Evolutionary conservation across 2,888 invertebrate species (phyloP), one percentile per base, ranked within the genome.

Genomic region (Brassicogethes aeneus): DNA sequence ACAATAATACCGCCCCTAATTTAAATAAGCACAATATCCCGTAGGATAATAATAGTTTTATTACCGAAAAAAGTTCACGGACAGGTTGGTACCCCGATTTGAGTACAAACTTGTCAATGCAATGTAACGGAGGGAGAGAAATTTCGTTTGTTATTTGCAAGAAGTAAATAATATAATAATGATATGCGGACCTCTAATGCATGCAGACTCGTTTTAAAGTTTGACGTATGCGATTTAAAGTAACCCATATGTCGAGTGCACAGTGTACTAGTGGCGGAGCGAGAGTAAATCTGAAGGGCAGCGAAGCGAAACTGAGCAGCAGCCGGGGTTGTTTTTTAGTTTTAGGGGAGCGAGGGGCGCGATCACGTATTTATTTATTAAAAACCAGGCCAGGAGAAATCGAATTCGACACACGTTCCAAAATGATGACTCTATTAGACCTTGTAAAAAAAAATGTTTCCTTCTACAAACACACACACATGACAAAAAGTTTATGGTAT

Each of bases 321-420:
- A 10, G 23, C 5, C 10, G 23, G 23, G 23, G 23, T 5, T 10
- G 23, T 23, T 5, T 23, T 23, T n/a, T n/a, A n/a, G n/a, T n/a
- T n/a, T n/a, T n/a, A n/a, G n/a, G n/a, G n/a, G n/a, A n/a, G n/a
- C n/a, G 23, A 5, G 23, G 23, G 23, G 23, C 23, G 23, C 23
- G 47, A 41, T 44, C 41, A 45, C 44, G 44, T 48, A 48, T 59
- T 60, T 60, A 62, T 61, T 61, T 52, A 60, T 61, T 61, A 61
- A 61, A 57, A 48, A 56, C 60, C 57, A 54, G 51, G 52, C n/a
- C n/a, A n/a, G n/a, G n/a, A n/a, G n/a, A n/a, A n/a, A 54, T 55
- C 50, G 47, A 50, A 60, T 62, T 59, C 62, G 45, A 46, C 56
- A 58, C 61, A 62, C 61, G 61, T 52, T 51, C 55, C 56, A 58